Percentiles rank a stretch among this genome's conserved stretches.
Evolutionary conservation across 2,888 invertebrate species (phyloP).

Genomic region (Malachius bipustulatus): DNA sequence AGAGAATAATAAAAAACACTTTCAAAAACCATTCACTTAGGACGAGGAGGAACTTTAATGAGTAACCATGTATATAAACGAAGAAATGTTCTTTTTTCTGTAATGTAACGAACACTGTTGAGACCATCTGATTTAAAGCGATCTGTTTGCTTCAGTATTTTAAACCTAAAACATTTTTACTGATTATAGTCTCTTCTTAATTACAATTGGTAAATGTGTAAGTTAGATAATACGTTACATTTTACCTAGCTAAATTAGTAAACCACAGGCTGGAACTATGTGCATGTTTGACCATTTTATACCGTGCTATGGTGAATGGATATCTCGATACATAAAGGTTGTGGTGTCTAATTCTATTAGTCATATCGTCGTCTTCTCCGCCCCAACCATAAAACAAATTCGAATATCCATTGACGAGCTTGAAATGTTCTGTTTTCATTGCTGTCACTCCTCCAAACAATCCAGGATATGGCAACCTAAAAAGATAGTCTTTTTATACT

Average conservation of each 20-base stretch:
- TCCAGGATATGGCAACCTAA: slow-evolving; percentile 73
- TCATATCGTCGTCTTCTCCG: slow-evolving; percentile 93
- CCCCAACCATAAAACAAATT: slow-evolving; percentile 96
- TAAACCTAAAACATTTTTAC: slow-evolving; percentile 61
- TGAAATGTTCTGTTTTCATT: slow-evolving; percentile 70
- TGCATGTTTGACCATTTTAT: slow-evolving; percentile 84
- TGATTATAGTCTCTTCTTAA: slow-evolving; percentile 68
- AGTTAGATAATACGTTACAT: too few relatives aligned
- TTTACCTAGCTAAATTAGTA: too few relatives aligned
- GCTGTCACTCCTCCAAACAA: slow-evolving; percentile 92
- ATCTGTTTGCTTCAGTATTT: too few relatives aligned
- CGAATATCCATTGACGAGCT: slow-evolving; percentile 77
- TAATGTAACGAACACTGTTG: slow-evolving; percentile 65
- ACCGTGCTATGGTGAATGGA: slow-evolving; percentile 77
- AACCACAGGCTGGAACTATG: too few relatives aligned
- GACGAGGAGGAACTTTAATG: slow-evolving; percentile 55
- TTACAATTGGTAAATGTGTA: slow-evolving; percentile 56
- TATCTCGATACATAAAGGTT: slow-evolving; percentile 82
- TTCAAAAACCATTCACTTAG: too few relatives aligned
- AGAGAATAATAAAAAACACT: too few relatives aligned
- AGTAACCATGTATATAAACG: slow-evolving; percentile 69
- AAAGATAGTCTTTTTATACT: too few relatives aligned
- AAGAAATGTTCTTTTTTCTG: slow-evolving; percentile 50
- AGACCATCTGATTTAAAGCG: too few relatives aligned
- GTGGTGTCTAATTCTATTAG: slow-evolving; percentile 52